A percentile compares a stretch with the other conserved stretches of the same genome.
Conservation (phyloP, 2,888 invertebrate genomes). For the Torymus texanus region DNA sequence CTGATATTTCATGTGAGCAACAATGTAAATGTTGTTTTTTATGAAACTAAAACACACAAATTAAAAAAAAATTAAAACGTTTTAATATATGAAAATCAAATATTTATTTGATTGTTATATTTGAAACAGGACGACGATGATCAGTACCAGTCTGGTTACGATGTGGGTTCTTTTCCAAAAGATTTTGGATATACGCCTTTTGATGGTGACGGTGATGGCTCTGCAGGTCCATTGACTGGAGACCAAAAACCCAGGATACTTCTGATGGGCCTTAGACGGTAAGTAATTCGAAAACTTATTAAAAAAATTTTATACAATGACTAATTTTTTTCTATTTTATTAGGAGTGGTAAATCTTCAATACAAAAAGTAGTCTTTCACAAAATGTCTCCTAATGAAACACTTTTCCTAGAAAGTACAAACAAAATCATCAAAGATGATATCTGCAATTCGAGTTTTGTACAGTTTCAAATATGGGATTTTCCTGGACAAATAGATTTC, state of each 20-base stretch:
- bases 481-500: slow-evolving; percentile 99
- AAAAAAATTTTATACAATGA: neutral
- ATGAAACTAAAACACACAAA: no score
- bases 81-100: no score
- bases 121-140: slow-evolving; percentile 74
- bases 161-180: slow-evolving; percentile 88
- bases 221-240: slow-evolving; percentile 76
- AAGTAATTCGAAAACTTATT: slow-evolving; percentile 22
- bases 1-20: no score
- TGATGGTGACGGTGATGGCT: slow-evolving; percentile 86
- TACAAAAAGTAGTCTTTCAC: slow-evolving; percentile 99
- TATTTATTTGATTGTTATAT: no score
- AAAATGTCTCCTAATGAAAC: slow-evolving; percentile 99
- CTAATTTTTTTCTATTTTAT: slow-evolving; percentile 61
- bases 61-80: no score
- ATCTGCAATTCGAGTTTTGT: slow-evolving; percentile 98
- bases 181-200: slow-evolving; percentile 94
- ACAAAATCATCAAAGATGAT: slow-evolving; percentile 98
- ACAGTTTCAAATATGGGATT: slow-evolving; percentile 99
- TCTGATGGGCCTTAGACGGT: slow-evolving; percentile 95
- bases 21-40: no score
- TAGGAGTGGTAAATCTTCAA: slow-evolving; percentile 99
- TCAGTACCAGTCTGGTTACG: slow-evolving; percentile 75
- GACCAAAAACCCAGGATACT: slow-evolving; percentile 95
- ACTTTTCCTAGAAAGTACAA: slow-evolving; percentile 97